Percentiles rank a stretch among this genome's conserved stretches.
Conservation (phyloP, 2,797 vertebrate genomes). For the Malacoraja senta region DNA sequence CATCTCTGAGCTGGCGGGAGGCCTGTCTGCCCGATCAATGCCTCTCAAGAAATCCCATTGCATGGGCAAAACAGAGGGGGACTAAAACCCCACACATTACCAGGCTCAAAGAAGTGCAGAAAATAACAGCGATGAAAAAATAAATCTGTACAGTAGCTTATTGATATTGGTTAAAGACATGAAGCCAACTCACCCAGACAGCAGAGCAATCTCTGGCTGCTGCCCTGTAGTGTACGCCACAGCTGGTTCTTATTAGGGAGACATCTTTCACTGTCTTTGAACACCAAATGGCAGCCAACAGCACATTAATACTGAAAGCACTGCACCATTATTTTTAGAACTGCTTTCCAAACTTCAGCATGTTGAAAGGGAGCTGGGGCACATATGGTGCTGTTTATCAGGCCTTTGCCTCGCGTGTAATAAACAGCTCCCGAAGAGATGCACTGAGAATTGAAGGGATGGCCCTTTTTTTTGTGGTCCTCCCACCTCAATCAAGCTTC, state of each 20-base stretch:
- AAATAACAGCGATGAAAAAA: neutral
- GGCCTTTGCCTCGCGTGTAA: neutral
- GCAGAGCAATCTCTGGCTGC: neutral
- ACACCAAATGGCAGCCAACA: conserved; percentile 32
- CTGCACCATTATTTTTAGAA: conserved; percentile 17
- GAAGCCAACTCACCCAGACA: conserved; percentile 11
- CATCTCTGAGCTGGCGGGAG: neutral
- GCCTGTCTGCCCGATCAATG: neutral
- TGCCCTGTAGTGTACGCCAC: neutral
- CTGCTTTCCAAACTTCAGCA: conserved; percentile 4
- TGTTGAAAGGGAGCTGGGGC: conserved; percentile 3
- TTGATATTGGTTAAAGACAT: conserved; percentile 10
- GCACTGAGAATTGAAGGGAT: neutral
- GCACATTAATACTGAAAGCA: conserved; percentile 17
- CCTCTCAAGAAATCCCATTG: conserved; percentile 48
- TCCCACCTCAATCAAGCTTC: neutral
- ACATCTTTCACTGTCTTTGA: conserved; percentile 37
- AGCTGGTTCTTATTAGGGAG: conserved; percentile 36
- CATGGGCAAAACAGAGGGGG: neutral
- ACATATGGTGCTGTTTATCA: conserved; percentile 31
- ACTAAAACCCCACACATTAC: no score
- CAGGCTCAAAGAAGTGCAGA: neutral
- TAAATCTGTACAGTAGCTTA: conserved; percentile 19
- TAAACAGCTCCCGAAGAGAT: neutral
- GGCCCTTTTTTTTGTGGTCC: neutral